Conservation (phyloP, 2,797 vertebrate species). For the Fratercula arctica region DNA sequence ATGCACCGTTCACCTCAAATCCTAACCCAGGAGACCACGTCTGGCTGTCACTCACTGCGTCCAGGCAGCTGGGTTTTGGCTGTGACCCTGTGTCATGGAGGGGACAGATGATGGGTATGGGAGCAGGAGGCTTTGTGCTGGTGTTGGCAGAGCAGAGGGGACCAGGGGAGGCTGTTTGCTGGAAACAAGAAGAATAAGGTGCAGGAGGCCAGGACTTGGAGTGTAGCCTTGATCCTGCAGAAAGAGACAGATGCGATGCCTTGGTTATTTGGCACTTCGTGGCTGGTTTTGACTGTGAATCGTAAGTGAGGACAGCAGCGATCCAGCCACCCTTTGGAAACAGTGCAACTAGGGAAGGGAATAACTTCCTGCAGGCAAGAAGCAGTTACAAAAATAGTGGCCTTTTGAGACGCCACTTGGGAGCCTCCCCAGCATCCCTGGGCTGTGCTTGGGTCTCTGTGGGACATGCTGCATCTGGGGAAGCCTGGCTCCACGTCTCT, state of each 20-base stretch:
- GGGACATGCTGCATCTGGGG: neutral
- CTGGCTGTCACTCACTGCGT: fast-evolving
- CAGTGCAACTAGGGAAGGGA: neutral
- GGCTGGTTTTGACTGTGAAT: neutral
- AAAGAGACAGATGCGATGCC: neutral
- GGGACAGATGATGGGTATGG: neutral
- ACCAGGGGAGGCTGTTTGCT: neutral
- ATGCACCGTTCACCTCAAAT: fast-evolving
- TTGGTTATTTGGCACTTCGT: neutral
- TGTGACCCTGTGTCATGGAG: fast-evolving
- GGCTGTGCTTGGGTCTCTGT: neutral
- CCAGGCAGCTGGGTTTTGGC: neutral
- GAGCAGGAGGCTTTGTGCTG: neutral
- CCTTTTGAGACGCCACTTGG: neutral
- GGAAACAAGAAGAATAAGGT: neutral
- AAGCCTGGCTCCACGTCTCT: neutral
- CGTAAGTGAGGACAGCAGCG: fast-evolving
- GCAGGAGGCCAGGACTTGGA: neutral
- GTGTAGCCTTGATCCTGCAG: neutral
- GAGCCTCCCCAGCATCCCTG: neutral
- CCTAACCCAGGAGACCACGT: fast-evolving
- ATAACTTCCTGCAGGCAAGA: neutral
- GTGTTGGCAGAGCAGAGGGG: neutral
- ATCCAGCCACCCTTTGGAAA: neutral
- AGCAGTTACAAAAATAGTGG: neutral